A percentile compares a stretch with the other conserved stretches of the same genome.
phyloP scores from a whole-genome alignment of 1,140 invertebrate species.

The Bombus waltoni region DNA sequence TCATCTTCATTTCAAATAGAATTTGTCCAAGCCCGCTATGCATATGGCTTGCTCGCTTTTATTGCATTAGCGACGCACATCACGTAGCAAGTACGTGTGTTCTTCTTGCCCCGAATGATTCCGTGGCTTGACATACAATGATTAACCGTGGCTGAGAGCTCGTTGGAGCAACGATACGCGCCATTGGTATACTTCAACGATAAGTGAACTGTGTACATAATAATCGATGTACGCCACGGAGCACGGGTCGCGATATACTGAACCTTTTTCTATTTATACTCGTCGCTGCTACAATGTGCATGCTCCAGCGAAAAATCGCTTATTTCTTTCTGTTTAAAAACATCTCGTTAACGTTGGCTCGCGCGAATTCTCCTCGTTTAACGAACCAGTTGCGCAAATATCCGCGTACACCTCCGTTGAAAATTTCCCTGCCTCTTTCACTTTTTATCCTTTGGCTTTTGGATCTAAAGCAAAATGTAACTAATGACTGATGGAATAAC shows the following conservation, averaged over 20 bases:
- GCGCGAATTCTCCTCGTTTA: constrained; percentile 11
- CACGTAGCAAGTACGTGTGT: background rate
- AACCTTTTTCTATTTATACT: constrained; percentile 40
- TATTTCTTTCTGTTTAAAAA: constrained; percentile 35
- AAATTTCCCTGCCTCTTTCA: background rate
- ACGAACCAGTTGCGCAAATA: background rate
- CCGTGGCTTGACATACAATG: background rate
- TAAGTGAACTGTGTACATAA: constrained; percentile 30
- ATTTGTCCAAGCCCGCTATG: too few relatives aligned
- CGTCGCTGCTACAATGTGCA: background rate
- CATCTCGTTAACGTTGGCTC: constrained; percentile 7
- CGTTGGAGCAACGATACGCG: background rate
- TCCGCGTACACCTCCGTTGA: background rate
- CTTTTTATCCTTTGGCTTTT: background rate
- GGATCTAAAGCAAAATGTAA: background rate
- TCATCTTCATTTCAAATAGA: too few relatives aligned
- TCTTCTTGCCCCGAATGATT: background rate
- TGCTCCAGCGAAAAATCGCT: constrained; percentile 21
- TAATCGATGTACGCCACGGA: background rate
- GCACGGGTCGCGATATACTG: constrained; percentile 23
- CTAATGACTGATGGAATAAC: background rate
- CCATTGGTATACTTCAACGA: background rate
- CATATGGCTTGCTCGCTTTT: background rate
- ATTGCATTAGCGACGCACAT: background rate
- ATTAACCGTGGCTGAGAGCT: background rate